These are phyloP conservation scores for Zalophus californianus DNA, from an alignment of 2,797 vertebrate species.

Conservation along the genomic window DNA sequence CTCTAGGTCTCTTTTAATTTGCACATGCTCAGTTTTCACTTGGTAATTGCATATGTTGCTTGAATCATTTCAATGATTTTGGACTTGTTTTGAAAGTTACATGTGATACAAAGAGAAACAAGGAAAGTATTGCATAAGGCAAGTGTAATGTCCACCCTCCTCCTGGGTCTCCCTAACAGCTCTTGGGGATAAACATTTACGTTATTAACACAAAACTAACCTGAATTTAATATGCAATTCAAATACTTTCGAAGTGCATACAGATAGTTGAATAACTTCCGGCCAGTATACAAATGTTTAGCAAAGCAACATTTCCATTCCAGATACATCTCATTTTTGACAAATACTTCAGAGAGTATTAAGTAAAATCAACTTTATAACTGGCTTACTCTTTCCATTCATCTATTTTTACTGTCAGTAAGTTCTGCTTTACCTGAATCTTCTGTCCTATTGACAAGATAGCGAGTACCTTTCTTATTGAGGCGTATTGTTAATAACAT, in stretches of 20 bases:
- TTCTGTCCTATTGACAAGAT: neutral
- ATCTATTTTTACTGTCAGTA: neutral
- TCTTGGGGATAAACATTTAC: neutral
- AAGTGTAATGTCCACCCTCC: neutral
- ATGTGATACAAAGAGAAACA: neutral
- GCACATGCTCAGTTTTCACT: neutral
- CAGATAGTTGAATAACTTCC: neutral
- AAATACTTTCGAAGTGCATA: neutral
- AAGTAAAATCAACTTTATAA: slow-evolving; percentile 26
- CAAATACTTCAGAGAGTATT: slow-evolving; percentile 21
- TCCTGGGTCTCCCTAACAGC: neutral
- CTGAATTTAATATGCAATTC: slow-evolving; percentile 26
- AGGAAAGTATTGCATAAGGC: neutral
- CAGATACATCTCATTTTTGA: neutral
- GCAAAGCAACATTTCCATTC: neutral
- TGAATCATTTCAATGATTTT: slow-evolving; percentile 19
- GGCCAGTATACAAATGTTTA: neutral
- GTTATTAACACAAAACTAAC: neutral
- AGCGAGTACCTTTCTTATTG: neutral
- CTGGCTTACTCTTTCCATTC: neutral
- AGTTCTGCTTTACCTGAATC: neutral
- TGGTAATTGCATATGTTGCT: neutral
- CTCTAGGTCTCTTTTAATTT: slow-evolving; percentile 28
- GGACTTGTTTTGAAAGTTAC: neutral
- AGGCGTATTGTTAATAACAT: neutral